A percentile compares a stretch with the other conserved stretches of the same genome.
Conservation (phyloP, 1,140 invertebrate species). For the Papilio xuthus region DNA sequence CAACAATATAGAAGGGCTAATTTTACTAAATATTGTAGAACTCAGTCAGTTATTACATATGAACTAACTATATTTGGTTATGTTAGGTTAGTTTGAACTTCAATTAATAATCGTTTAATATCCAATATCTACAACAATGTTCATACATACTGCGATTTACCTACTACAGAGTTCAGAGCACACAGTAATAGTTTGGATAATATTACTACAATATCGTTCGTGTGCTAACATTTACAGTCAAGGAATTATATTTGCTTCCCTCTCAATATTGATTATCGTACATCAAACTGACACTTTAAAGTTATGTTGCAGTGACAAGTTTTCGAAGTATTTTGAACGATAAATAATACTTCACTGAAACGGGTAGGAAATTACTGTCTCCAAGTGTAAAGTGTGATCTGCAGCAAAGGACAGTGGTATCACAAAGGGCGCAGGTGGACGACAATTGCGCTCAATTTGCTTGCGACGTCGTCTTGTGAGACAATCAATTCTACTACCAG, state of each 20-base stretch:
- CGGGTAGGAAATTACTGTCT: background rate
- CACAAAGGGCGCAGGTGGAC: constrained; percentile 8
- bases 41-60: too few relatives aligned
- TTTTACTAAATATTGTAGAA: too few relatives aligned
- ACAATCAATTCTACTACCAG: constrained; percentile 1
- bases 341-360: background rate
- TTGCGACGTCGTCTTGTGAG: constrained; percentile 2
- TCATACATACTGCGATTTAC: background rate
- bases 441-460: constrained; percentile 22
- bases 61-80: too few relatives aligned
- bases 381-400: background rate
- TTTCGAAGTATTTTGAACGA: too few relatives aligned
- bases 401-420: background rate
- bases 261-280: background rate
- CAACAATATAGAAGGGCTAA: background rate
- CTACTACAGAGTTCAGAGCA: background rate
- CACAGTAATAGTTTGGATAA: background rate
- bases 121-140: too few relatives aligned
- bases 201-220: background rate
- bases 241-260: background rate
- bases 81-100: too few relatives aligned
- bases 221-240: background rate
- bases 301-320: too few relatives aligned
- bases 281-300: too few relatives aligned
- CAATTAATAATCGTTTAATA: too few relatives aligned